Evolutionary conservation across 53 echinoderm and acorn worm species (phyloP), one percentile per base, ranked within the genome.

Genomic region (Holothuria scabra): DNA sequence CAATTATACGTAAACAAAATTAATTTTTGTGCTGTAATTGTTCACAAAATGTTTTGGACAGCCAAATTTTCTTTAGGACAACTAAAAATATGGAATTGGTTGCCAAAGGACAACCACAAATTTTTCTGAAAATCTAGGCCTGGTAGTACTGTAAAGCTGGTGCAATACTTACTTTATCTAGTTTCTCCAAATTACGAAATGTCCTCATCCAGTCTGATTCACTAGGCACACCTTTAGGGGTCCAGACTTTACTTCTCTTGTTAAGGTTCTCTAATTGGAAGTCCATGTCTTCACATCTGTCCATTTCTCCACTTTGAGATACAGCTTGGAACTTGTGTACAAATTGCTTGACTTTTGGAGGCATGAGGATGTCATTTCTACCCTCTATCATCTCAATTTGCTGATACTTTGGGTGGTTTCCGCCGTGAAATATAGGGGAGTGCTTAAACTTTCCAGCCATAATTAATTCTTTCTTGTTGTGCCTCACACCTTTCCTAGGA

Each of bases 331-430:
- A 12, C 12, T 58, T 56, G 59, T 80, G 56, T 57, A 59, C 58
- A 58, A 59, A 80, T 21, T 33, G 11, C 59, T 80, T 21, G 2
- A 80, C 57, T 58, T 26, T 28, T 2, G 58, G 19, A 26, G 60
- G 80, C 58, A 55, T 52, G 32, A 29, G 56, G 20, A 58, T 14
- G 5, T 80, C 59, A 5, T 58, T 80, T 5, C 4, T 59, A 60
- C 2, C n/a, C 33, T 87, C 82, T 10, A 23, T 67, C 20, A 46
- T 59, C 32, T 74, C 41, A 20, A 88, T 83, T 2, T 83, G 61
- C 49, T 88, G 88, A 30, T 88, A 88, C 49, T 88, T 88, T 0
- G 84, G 83, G 46, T 88, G 83, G 26, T 84, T 71, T 19, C 46
- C 5, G 0, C 46, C 57, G 16, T 59, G 64, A 52, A 79, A 89